Conservation (phyloP, 2,888 invertebrate genomes). For the Pachydiplax longipennis region DNA sequence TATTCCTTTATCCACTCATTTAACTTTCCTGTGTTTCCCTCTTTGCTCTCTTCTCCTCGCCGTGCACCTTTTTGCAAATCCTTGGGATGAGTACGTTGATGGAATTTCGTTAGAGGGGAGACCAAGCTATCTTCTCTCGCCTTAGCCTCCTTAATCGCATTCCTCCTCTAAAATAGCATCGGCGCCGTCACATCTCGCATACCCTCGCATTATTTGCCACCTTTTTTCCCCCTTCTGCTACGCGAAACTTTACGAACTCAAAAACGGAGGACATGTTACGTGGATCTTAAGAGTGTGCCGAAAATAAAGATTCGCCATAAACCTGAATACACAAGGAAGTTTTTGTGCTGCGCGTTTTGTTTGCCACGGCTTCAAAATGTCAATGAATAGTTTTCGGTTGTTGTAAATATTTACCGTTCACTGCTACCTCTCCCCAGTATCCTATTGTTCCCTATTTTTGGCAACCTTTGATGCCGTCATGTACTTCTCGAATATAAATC, state of each 20-base stretch:
- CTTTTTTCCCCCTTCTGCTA: background rate
- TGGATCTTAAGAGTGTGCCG: background rate
- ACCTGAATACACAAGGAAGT: too few relatives aligned
- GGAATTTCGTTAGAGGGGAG: background rate
- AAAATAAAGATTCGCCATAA: background rate
- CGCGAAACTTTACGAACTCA: background rate
- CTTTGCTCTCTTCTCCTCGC: too few relatives aligned
- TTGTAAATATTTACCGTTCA: too few relatives aligned
- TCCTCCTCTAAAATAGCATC: conserved; percentile 32
- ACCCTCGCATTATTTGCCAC: conserved; percentile 6
- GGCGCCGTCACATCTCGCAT: conserved; percentile 1
- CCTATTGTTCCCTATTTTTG: too few relatives aligned
- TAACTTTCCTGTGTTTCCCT: too few relatives aligned
- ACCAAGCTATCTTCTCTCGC: background rate
- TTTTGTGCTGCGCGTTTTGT: too few relatives aligned
- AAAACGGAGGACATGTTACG: background rate
- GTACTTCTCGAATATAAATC: too few relatives aligned
- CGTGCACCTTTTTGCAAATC: background rate
- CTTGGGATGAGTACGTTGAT: background rate
- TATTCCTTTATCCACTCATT: background rate
- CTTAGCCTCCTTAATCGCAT: background rate
- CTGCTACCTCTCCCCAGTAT: too few relatives aligned
- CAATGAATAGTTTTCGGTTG: too few relatives aligned
- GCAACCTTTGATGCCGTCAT: too few relatives aligned
- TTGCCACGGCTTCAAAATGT: too few relatives aligned